These are phyloP conservation scores for Proisotoma minuta DNA, from an alignment of 2,888 invertebrate species.

Conservation along the genomic window DNA sequence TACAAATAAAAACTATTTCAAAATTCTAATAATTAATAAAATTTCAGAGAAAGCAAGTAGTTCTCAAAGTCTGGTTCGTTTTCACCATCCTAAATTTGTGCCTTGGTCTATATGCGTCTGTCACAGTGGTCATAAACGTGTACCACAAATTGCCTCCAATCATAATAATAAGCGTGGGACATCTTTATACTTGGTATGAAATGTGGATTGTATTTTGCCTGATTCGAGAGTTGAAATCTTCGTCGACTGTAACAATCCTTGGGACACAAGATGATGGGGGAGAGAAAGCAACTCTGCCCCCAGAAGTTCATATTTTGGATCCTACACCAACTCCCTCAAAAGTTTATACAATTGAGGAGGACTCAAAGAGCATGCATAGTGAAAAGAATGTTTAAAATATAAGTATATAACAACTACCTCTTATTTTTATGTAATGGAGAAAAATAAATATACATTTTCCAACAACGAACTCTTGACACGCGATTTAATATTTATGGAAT, in stretches of 20 bases:
- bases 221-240: slow-evolving; percentile 28
- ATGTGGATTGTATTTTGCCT: slow-evolving; percentile 40
- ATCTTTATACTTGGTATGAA: slow-evolving; percentile 45
- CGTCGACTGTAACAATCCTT: slow-evolving; percentile 6
- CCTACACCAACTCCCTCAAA: slow-evolving; percentile 4
- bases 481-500: too few species aligned
- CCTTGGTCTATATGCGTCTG: slow-evolving; percentile 18
- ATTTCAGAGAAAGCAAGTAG: slow-evolving; percentile 27
- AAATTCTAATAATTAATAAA: neutral
- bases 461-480: too few species aligned
- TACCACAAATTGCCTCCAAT: slow-evolving; percentile 22
- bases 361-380: too few species aligned
- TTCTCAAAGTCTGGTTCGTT: slow-evolving; percentile 37
- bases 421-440: too few species aligned
- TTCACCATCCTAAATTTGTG: slow-evolving; percentile 25
- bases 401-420: too few species aligned
- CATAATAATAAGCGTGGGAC: slow-evolving; percentile 28
- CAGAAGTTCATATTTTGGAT: slow-evolving; percentile 10
- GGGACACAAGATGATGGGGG: slow-evolving; percentile 22
- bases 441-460: too few species aligned
- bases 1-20: slow-evolving; percentile 1
- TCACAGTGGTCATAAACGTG: slow-evolving; percentile 27
- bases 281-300: slow-evolving; percentile 29
- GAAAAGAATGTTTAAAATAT: too few species aligned
- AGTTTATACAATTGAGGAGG: neutral